phyloP scores from a whole-genome alignment of 2,888 invertebrate genomes.

The Acanthosoma haemorrhoidale region DNA sequence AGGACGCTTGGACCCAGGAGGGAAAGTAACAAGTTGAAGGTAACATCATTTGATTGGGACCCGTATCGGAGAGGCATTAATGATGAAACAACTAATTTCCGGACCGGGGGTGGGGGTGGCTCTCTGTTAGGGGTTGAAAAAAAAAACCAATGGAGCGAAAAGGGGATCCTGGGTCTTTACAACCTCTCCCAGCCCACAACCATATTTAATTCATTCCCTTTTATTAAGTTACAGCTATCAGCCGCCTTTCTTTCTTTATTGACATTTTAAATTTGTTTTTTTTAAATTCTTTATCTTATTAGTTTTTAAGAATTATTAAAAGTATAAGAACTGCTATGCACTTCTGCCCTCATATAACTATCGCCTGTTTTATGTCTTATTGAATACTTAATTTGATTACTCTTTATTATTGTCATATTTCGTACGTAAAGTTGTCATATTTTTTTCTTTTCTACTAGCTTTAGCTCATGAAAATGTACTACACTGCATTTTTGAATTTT shows the following conservation, averaged over 20 bases:
- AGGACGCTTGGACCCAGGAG: background rate
- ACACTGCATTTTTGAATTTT: too few species aligned
- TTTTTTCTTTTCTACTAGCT: too few species aligned
- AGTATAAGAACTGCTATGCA: too few species aligned
- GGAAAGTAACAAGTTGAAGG: slow-evolving; percentile 22
- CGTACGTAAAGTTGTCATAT: too few species aligned
- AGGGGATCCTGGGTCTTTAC: slow-evolving; percentile 1
- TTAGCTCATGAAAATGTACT: too few species aligned
- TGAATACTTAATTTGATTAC: too few species aligned
- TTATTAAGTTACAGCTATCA: slow-evolving; percentile 26
- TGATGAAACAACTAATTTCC: slow-evolving; percentile 24
- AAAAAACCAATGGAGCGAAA: background rate
- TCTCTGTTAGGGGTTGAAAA: background rate
- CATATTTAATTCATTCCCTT: slow-evolving; percentile 23
- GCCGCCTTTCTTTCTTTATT: background rate
- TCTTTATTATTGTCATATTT: too few species aligned
- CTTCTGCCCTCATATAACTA: too few species aligned
- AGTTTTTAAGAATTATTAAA: background rate
- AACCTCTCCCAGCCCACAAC: slow-evolving; percentile 1
- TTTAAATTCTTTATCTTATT: background rate
- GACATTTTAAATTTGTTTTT: slow-evolving; percentile 17
- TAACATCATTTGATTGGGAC: slow-evolving; percentile 25
- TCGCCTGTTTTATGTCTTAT: too few species aligned
- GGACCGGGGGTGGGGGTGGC: background rate
- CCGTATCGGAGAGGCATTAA: slow-evolving; percentile 16